Percentiles rank a stretch among this genome's conserved stretches.
These are phyloP conservation scores for Ormyrus labotus DNA, from an alignment of 2,888 invertebrate genomes.

Conservation along the genomic window DNA sequence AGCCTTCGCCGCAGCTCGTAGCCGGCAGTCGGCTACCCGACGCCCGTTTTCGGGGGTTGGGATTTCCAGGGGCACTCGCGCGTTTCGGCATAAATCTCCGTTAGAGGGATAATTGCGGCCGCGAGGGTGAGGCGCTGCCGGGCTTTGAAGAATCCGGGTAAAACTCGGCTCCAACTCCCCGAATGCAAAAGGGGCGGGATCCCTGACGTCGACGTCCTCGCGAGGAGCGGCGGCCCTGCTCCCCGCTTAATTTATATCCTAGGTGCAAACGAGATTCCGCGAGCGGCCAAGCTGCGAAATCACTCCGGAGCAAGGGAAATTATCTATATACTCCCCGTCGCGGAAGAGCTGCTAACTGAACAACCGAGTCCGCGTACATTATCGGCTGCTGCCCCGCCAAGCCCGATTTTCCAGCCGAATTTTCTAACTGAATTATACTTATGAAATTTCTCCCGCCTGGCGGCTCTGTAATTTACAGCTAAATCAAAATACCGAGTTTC, in stretches of 20 bases:
- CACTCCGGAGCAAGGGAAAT: constrained; percentile 10
- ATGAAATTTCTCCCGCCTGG: background rate
- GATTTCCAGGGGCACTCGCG: constrained; percentile 3
- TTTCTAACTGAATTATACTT: constrained; percentile 3
- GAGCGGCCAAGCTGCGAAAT: background rate
- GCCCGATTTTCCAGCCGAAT: background rate
- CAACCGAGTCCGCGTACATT: background rate
- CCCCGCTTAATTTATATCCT: constrained; percentile 40
- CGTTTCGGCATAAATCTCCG: constrained; percentile 26
- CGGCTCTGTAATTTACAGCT: too few species aligned
- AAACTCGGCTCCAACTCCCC: constrained; percentile 14
- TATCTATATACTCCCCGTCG: background rate
- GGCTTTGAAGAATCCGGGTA: constrained; percentile 31
- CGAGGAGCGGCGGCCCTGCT: too few species aligned
- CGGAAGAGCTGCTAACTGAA: too few species aligned
- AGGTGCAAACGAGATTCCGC: constrained; percentile 40
- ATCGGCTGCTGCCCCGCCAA: background rate
- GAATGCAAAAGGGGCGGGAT: constrained; percentile 33
- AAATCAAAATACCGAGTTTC: too few species aligned
- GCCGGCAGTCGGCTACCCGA: background rate
- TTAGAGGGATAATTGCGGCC: constrained; percentile 32
- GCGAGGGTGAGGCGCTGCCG: background rate
- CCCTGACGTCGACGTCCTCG: background rate
- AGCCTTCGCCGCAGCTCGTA: background rate
- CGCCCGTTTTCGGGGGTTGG: background rate